Conservation (phyloP, 2,888 invertebrate genomes). For the Dryococelus australis region DNA sequence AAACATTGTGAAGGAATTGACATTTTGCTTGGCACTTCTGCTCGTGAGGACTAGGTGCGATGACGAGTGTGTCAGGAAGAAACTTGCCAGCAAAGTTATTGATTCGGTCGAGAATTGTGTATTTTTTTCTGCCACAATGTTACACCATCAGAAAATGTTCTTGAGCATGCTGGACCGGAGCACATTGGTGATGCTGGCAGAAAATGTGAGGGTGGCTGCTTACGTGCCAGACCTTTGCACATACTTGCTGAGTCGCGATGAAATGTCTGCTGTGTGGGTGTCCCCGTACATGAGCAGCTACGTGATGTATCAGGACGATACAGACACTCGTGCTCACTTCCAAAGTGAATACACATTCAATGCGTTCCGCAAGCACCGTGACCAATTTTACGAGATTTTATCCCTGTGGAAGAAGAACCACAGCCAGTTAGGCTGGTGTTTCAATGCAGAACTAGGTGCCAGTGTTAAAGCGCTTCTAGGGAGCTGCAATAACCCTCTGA, state of each 20-base stretch:
- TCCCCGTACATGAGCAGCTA: slow-evolving; percentile 7
- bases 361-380: slow-evolving; percentile 16
- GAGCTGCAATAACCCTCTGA: background rate
- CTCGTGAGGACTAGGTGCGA: background rate
- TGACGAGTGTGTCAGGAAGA: background rate
- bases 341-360: background rate
- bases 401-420: slow-evolving; percentile 4
- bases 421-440: background rate
- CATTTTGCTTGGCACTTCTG: background rate
- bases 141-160: background rate
- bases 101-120: background rate
- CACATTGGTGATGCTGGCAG: background rate
- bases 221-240: background rate
- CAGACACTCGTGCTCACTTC: background rate
- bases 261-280: background rate
- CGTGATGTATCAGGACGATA: slow-evolving; percentile 8
- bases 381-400: background rate
- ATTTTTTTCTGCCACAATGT: background rate
- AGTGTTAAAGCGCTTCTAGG: background rate
- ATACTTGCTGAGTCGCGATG: background rate
- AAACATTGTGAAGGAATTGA: background rate
- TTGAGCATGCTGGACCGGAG: background rate
- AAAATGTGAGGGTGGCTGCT: background rate
- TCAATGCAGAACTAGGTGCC: background rate
- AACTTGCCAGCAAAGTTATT: background rate